phyloP scores from a whole-genome alignment of 2,888 invertebrate genomes.

The Chymomyza amoena region DNA sequence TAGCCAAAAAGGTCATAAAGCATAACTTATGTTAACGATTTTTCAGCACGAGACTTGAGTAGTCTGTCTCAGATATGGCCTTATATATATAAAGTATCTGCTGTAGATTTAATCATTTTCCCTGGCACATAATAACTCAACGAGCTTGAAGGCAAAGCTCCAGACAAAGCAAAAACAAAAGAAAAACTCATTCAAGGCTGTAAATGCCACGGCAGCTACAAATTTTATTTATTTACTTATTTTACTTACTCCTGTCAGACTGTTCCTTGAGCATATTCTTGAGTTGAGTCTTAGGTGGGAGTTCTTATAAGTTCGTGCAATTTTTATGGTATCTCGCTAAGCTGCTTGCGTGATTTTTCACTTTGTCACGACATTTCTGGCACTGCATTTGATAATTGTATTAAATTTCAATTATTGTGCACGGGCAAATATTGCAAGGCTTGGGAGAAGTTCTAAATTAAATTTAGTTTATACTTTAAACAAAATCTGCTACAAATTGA shows the following conservation, averaged over 20 bases:
- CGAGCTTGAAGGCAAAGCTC: slow-evolving; percentile 10
- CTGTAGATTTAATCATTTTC: slow-evolving; percentile 54
- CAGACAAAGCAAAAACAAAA: neutral
- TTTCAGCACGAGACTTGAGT: too few species aligned
- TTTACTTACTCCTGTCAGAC: neutral
- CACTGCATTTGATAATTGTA: slow-evolving; percentile 52
- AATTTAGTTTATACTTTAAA: neutral
- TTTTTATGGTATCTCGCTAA: slow-evolving; percentile 56
- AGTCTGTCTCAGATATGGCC: too few species aligned
- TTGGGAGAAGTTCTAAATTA: neutral
- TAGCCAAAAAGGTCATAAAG: too few species aligned
- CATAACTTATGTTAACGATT: too few species aligned
- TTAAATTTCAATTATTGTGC: slow-evolving; percentile 62
- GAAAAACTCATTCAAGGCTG: neutral
- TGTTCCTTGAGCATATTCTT: neutral
- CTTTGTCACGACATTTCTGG: slow-evolving; percentile 9
- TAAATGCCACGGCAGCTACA: neutral
- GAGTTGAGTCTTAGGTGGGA: neutral
- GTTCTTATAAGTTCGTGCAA: slow-evolving; percentile 13
- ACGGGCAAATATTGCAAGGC: neutral
- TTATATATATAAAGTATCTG: neutral
- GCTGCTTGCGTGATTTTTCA: slow-evolving; percentile 23
- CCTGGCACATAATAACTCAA: slow-evolving; percentile 43
- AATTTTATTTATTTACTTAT: slow-evolving; percentile 3
- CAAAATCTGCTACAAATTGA: neutral